Evolutionary conservation across 1,140 invertebrate genomes (phyloP).

Genomic region (Pseudoatta argentina): DNA sequence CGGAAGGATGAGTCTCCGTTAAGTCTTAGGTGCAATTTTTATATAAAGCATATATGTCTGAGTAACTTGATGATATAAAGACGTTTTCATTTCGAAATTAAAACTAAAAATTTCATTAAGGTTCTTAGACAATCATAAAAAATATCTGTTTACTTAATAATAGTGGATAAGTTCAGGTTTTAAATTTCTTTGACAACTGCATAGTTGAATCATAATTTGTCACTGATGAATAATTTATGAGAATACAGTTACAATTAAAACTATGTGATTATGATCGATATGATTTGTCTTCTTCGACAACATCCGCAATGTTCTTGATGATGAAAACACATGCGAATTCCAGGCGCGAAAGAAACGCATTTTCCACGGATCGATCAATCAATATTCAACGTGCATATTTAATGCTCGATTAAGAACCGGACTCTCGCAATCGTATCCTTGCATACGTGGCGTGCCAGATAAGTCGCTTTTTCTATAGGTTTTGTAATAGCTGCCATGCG

Average conservation of each 20-base stretch:
- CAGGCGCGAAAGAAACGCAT: slow-evolving; percentile 73
- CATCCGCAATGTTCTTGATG: slow-evolving; percentile 24
- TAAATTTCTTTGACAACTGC: not conserved
- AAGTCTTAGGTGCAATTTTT: not conserved
- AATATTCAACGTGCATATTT: slow-evolving; percentile 82
- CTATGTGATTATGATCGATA: not conserved
- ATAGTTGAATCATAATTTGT: not conserved
- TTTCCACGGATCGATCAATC: slow-evolving; percentile 75
- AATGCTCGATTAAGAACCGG: slow-evolving; percentile 80
- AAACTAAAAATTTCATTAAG: not conserved
- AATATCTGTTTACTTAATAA: not conserved
- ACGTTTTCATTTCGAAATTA: not conserved
- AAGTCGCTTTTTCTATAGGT: slow-evolving; percentile 79
- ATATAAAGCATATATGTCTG: not conserved
- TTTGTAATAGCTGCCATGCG: slow-evolving; percentile 75
- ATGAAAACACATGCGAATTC: slow-evolving; percentile 31
- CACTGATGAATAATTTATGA: not conserved
- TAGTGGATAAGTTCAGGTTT: not conserved
- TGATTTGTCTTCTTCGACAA: not conserved
- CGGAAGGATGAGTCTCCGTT: not conserved
- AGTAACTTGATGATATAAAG: not conserved
- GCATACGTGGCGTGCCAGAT: slow-evolving; percentile 77
- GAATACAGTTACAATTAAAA: not conserved
- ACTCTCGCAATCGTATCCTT: slow-evolving; percentile 62
- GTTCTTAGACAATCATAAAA: not conserved